A percentile compares a stretch with the other conserved stretches of the same genome.
phyloP scores from a whole-genome alignment of 2,113 vertebrate species.

The Isurus oxyrinchus region DNA sequence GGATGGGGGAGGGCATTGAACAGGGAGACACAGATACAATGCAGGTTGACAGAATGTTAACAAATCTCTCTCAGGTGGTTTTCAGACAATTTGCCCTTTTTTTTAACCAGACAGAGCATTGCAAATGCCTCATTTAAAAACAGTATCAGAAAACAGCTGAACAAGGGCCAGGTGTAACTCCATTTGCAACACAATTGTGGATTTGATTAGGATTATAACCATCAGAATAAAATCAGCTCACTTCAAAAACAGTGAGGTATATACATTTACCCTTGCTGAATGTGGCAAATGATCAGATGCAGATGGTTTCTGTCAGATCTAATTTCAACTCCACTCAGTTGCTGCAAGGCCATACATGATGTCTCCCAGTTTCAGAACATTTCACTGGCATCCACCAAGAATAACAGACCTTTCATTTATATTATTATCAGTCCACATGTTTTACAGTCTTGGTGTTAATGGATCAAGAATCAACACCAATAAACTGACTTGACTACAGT shows the following conservation, averaged over 20 bases:
- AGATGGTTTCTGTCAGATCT: neutral
- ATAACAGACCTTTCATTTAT: neutral
- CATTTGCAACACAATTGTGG: neutral
- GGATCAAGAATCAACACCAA: neutral
- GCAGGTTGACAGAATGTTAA: neutral
- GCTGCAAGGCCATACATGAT: neutral
- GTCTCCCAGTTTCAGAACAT: neutral
- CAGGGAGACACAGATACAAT: neutral
- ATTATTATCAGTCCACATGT: neutral
- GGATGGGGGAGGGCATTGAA: neutral
- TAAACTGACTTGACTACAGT: neutral
- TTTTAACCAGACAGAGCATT: neutral
- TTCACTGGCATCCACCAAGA: neutral
- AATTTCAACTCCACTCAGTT: neutral
- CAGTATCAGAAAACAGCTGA: neutral
- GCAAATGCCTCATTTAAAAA: neutral
- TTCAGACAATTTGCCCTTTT: neutral
- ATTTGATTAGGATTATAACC: neutral
- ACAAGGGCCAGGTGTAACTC: neutral
- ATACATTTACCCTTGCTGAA: neutral
- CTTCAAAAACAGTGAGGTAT: neutral
- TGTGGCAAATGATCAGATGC: neutral
- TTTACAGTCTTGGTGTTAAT: neutral
- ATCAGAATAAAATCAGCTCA: neutral
- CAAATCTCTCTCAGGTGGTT: neutral